Evolutionary conservation across 2,797 vertebrate genomes (phyloP).

Genomic region (Trichosurus vulpecula): DNA sequence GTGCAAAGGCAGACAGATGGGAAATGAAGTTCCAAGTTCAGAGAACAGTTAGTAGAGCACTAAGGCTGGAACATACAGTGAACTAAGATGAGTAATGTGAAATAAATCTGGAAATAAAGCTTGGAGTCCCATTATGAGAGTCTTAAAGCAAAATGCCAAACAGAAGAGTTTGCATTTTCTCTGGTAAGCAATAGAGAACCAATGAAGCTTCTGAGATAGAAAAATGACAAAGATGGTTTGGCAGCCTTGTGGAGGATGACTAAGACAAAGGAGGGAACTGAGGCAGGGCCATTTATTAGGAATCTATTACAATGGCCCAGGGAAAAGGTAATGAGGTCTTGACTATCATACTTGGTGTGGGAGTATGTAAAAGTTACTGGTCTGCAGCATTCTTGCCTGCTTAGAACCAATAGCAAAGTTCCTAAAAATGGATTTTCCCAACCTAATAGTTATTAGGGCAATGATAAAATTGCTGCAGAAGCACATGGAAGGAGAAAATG

Average conservation of each 20-base stretch:
- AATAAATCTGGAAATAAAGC: not conserved
- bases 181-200: not conserved
- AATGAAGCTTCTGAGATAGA: not conserved
- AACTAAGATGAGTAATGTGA: not conserved
- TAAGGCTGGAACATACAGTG: not conserved
- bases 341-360: not conserved
- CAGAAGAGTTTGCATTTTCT: not conserved
- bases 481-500: not conserved
- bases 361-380: not conserved
- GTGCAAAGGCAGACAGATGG: not conserved
- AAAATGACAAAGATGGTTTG: not conserved
- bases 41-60: not conserved
- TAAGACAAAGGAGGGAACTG: not conserved
- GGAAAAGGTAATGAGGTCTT: not conserved
- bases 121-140: not conserved
- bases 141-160: not conserved
- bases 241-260: not conserved
- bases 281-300: not conserved
- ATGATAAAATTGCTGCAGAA: not conserved
- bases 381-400: not conserved
- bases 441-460: not conserved
- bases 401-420: not conserved
- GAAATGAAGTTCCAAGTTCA: not conserved
- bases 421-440: not conserved
- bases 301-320: not conserved